Conservation (phyloP, 2,113 vertebrate genomes). For the Anhinga anhinga region DNA sequence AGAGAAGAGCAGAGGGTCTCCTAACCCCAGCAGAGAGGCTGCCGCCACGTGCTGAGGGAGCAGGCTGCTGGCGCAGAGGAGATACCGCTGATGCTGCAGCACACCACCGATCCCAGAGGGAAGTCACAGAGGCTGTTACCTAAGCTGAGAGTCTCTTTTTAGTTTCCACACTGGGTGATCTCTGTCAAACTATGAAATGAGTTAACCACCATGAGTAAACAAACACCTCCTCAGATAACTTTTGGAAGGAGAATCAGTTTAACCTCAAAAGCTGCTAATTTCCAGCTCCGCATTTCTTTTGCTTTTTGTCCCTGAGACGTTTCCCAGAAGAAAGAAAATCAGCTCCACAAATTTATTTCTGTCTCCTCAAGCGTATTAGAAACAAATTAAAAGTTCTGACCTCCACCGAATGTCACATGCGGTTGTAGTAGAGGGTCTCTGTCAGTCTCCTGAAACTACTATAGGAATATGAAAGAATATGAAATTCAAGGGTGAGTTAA, state of each 20-base stretch:
- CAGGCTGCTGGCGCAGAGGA: not conserved
- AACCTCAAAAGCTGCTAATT: not conserved
- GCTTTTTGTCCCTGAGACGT: not conserved
- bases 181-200: not conserved
- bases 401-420: not conserved
- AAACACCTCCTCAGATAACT: not conserved
- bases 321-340: not conserved
- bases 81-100: not conserved
- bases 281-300: not conserved
- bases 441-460: not conserved
- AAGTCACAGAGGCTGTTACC: not conserved
- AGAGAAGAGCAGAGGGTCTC: not conserved
- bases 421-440: not conserved
- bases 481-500: not conserved
- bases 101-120: not conserved
- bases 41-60: not conserved
- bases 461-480: not conserved
- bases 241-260: not conserved
- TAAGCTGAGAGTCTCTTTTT: not conserved
- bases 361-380: not conserved
- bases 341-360: not conserved
- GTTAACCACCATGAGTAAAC: not conserved
- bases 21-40: not conserved
- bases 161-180: not conserved
- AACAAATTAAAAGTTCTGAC: not conserved